Evolutionary conservation across 2,797 vertebrate species (phyloP).

Genomic region (Aphelocoma californica): DNA sequence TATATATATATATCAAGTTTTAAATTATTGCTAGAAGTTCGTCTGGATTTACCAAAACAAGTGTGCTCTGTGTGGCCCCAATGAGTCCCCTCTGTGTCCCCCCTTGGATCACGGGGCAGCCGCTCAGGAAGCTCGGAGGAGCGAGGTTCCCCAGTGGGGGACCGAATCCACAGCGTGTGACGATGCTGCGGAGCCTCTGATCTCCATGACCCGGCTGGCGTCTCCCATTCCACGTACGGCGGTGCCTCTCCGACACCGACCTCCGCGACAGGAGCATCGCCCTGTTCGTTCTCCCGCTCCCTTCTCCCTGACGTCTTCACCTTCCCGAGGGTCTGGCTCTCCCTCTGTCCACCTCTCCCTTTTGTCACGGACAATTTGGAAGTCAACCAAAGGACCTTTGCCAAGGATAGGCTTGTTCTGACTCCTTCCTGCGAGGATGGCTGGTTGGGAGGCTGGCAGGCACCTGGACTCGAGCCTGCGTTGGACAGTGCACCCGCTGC

Average conservation of each 20-base stretch:
- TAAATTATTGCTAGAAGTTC: slow-evolving; percentile 82
- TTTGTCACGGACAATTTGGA: slow-evolving; percentile 69
- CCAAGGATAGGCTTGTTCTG: slow-evolving; percentile 48
- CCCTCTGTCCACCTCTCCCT: slow-evolving; percentile 43
- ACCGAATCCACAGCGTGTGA: slow-evolving; percentile 15
- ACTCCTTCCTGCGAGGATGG: slow-evolving; percentile 9
- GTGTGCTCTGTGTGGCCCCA: slow-evolving; percentile 63
- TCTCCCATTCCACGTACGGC: neutral
- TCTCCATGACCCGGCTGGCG: slow-evolving; percentile 8
- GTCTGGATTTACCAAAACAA: slow-evolving; percentile 81
- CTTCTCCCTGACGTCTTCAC: neutral
- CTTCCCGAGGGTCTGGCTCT: slow-evolving; percentile 49
- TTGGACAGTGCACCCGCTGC: slow-evolving; percentile 53
- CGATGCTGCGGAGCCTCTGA: slow-evolving; percentile 49
- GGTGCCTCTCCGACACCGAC: neutral
- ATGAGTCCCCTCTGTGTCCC: slow-evolving; percentile 30
- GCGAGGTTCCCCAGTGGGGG: slow-evolving; percentile 15
- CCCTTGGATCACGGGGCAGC: slow-evolving; percentile 67
- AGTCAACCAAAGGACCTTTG: slow-evolving; percentile 81
- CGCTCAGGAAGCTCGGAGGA: slow-evolving; percentile 62
- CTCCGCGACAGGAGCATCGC: neutral
- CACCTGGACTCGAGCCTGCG: slow-evolving; percentile 41
- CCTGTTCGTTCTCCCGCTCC: neutral
- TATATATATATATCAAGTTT: slow-evolving; percentile 82
- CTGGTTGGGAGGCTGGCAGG: neutral